phyloP scores from a whole-genome alignment of 2,888 invertebrate genomes.

The Heliconius aoede region DNA sequence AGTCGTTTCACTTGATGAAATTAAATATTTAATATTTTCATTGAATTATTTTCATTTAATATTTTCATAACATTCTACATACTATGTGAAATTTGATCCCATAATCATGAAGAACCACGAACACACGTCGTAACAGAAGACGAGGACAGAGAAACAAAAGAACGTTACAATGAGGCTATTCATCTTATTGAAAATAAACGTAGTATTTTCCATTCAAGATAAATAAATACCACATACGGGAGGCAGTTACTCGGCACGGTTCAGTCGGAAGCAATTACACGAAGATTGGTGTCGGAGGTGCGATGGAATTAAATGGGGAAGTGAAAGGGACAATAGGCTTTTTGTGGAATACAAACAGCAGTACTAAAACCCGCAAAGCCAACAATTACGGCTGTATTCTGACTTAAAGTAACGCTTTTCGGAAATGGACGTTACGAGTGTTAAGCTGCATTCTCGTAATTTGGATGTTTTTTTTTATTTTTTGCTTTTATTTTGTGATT shows the following conservation, averaged over 20 bases:
- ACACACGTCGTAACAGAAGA: neutral
- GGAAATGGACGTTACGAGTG: neutral
- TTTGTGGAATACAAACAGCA: constrained; percentile 32
- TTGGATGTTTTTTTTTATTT: neutral
- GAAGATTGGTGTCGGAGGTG: constrained; percentile 50
- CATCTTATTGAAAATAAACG: constrained; percentile 8
- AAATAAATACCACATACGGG: constrained; percentile 21
- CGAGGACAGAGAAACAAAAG: neutral
- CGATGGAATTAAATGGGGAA: constrained; percentile 32
- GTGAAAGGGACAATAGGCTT: constrained; percentile 47
- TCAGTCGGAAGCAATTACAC: constrained; percentile 61
- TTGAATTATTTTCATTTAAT: too few species aligned
- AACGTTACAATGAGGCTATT: neutral
- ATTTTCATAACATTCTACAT: too few species aligned
- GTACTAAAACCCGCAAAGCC: constrained; percentile 21
- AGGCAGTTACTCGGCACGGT: constrained; percentile 45
- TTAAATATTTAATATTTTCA: too few species aligned
- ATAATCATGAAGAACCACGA: too few species aligned
- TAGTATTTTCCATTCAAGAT: constrained; percentile 22
- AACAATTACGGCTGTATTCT: constrained; percentile 17
- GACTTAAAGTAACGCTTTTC: constrained; percentile 17
- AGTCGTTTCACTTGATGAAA: too few species aligned
- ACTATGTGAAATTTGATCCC: neutral
- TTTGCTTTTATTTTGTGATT: neutral
- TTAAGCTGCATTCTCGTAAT: neutral